phyloP scores from a whole-genome alignment of 2,888 invertebrate genomes.

The Rhagonycha fulva region DNA sequence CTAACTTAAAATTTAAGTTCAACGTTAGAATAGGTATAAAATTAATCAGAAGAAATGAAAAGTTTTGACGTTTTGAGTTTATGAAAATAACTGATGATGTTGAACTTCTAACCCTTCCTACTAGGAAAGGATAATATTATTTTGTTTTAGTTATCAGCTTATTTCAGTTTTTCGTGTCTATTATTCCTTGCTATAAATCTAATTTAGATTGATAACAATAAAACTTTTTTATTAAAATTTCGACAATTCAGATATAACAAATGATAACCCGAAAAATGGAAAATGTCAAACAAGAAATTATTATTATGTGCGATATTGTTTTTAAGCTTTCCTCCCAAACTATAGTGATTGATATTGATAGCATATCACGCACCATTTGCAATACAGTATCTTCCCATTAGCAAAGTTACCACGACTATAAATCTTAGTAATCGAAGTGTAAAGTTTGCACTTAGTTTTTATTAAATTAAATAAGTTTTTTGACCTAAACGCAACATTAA shows the following conservation, averaged over 20 bases:
- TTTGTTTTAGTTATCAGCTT: neutral
- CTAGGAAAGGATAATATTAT: neutral
- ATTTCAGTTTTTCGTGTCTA: neutral
- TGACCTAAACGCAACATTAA: neutral
- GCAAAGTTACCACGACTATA: neutral
- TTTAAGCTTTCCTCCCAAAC: neutral
- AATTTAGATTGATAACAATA: neutral
- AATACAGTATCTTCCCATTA: slow-evolving; percentile 2
- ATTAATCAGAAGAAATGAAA: neutral
- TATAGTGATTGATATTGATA: slow-evolving; percentile 2
- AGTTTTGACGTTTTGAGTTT: neutral
- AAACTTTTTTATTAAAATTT: neutral
- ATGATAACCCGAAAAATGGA: neutral
- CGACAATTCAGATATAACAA: neutral
- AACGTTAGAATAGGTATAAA: neutral
- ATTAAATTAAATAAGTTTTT: neutral
- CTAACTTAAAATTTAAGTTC: neutral
- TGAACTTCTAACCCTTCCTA: neutral
- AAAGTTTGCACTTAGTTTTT: neutral
- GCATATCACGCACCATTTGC: neutral
- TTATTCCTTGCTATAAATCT: neutral
- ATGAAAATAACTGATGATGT: neutral
- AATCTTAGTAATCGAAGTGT: neutral
- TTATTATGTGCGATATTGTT: neutral
- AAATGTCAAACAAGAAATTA: neutral